Base-by-base conservation (phyloP, 2,113 vertebrate genomes). In the Otocyon megalotis region DNA sequence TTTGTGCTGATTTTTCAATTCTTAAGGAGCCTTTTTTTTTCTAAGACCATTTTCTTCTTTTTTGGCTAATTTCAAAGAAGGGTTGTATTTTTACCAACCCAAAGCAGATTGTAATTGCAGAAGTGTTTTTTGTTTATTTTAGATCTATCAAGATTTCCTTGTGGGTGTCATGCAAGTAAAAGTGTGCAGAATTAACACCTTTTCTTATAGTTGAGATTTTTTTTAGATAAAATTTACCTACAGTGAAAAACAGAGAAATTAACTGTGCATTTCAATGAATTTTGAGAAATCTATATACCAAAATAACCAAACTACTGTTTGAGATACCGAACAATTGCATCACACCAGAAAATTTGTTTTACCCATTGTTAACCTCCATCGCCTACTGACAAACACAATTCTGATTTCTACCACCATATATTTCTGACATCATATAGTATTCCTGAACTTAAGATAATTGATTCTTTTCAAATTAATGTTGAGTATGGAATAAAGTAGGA, bases 81-180 rank as follows among this genome's bases (percentile, higher is more conserved):
- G 30, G 2, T 7, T 53, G 26, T 81, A 63, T 92, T 93, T 82
- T 19, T 14, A 85, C 22, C 35, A 97, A 94, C 32, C 9, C 17
- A 88, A 90, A 90, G 3, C 43, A 88, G 26, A 53, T 28, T 96
- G 93, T 77, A 93, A 79, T 76, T 90, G 14, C 54, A 86, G 92
- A 93, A 62, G 1, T 71, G 30, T 37, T 83, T 84, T 97, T 48
- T 19, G 65, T 71, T 81, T 81, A 85, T 82, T 90, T 96, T 71
- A 8, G 24, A n/a, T 32, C 48, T 7, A 2, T 53, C 3, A 80
- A 14, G 10, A 54, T 84, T 72, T 92, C 17, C 14, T 85, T 67
- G 15, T 82, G 58, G 30, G 22, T 54, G n/a, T 58, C 11, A 17
- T 19, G 1, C 17, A 81, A 93, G 2, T 69, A 2, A 91, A 84